Conservation (phyloP, 2,888 invertebrate genomes). For the Tromatobia lineatoria region DNA sequence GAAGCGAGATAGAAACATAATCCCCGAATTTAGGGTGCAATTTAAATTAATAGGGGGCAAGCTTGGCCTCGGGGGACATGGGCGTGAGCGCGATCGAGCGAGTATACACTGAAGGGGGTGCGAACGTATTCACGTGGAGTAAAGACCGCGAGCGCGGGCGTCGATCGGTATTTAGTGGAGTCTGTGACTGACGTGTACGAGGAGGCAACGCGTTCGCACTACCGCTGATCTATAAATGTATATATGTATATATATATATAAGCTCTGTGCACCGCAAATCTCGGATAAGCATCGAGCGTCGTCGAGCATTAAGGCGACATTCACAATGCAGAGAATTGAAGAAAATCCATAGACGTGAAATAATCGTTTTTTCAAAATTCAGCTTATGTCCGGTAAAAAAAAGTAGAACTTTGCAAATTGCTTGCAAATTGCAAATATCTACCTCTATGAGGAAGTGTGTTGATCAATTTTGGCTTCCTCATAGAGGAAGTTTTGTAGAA, state of each 20-base stretch:
- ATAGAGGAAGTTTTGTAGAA: too few species aligned
- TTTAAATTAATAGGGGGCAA: conserved; percentile 83
- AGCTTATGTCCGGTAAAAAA: background rate
- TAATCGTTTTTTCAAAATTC: background rate
- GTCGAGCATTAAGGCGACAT: conserved; percentile 8
- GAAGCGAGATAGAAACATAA: conserved; percentile 56
- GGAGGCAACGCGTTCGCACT: conserved; percentile 71
- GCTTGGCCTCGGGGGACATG: conserved; percentile 44
- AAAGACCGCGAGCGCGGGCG: conserved; percentile 69
- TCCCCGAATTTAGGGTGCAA: conserved; percentile 80
- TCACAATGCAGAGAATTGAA: background rate
- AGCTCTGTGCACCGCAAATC: conserved; percentile 27
- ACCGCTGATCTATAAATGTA: conserved; percentile 39
- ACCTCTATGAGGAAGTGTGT: too few species aligned
- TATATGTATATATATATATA: conserved; percentile 1
- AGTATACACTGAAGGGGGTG: conserved; percentile 46
- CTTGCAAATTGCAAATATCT: too few species aligned
- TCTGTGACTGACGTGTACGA: conserved; percentile 83
- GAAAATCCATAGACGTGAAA: background rate
- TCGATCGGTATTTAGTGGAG: conserved; percentile 84
- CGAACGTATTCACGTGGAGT: conserved; percentile 44
- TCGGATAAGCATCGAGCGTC: conserved; percentile 52
- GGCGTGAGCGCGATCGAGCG: conserved; percentile 58
- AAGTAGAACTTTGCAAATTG: too few species aligned
- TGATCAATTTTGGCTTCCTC: too few species aligned